Base-by-base conservation (phyloP, 53 echinoderm and acorn worm species). In the Actinopyga echinites region DNA sequence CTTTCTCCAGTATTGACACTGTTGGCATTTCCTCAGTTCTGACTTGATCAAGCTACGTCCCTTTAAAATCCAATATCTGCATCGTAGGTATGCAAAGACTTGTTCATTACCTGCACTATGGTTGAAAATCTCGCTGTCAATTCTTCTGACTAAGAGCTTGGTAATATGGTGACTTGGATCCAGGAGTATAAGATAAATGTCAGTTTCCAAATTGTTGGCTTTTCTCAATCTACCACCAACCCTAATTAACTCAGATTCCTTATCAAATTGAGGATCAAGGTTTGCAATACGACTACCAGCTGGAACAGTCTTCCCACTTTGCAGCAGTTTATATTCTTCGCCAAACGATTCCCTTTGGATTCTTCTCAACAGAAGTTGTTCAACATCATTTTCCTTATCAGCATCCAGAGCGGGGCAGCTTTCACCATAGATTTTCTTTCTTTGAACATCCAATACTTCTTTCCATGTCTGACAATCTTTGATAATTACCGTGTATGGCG, bases 1-100 rank as follows among this genome's bases (percentile, higher is more conserved):
- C 7, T 71, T 64, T 61, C 86, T 71, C 65, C 90, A 64, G 40
- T 33, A 68, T 17, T 82, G 71, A 33, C 90, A 90, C n/a, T 82
- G 64, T n/a, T 32, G 8, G 28, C 86, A 86, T 15, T 52, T 60
- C 33, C 75, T 75, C 15, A 84, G 23, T 40, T 71, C 73, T 45
- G 84, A 71, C 71, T 84, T 71, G 55, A 71, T 71, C 38, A 11
- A 28, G 15, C 56, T 53, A 28, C 73, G 56, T 56, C 71, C 84
- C 35, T 84, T 84, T 8, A 84, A 29, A 38, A 84, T 84, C 84
- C 84, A 84, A 22, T 84, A 84, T 13, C 28, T 53, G 22, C 68
- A 43, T 26, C 73, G 32, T 21, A 84, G 29, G 56, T 84, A 71
- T 19, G 84, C 84, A 71, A 71, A 84, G 8, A 84, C 84, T 69